A percentile compares a stretch with the other conserved stretches of the same genome.
These are phyloP conservation scores for Ennomos erosarius DNA, from an alignment of 2,888 invertebrate species.

Conservation along the genomic window DNA sequence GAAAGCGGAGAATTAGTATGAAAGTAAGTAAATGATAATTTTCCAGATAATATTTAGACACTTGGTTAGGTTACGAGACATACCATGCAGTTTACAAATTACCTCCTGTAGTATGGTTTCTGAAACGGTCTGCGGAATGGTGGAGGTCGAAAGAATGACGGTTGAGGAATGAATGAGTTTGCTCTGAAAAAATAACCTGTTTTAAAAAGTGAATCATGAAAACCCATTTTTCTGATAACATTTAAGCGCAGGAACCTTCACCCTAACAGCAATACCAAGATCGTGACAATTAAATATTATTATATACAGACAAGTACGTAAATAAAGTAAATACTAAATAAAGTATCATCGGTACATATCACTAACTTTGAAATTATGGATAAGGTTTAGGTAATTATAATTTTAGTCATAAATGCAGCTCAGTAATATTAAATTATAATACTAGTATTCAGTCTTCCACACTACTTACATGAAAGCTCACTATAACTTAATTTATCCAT, in stretches of 20 bases:
- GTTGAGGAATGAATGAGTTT: constrained; percentile 22
- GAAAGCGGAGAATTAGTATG: constrained; percentile 25
- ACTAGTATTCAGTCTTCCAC: no score
- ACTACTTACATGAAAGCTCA: no score
- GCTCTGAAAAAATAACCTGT: constrained; percentile 35
- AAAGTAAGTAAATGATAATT: constrained; percentile 16
- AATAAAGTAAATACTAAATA: no score
- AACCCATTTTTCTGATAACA: constrained; percentile 1
- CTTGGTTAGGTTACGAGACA: constrained; percentile 9
- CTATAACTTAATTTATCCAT: no score
- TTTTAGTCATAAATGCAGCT: no score
- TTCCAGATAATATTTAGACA: constrained; percentile 13
- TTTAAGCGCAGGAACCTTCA: constrained; percentile 6
- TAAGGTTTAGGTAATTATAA: no score
- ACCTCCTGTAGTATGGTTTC: constrained; percentile 22
- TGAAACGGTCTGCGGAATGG: constrained; percentile 26
- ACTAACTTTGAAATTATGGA: no score
- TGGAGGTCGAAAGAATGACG: constrained; percentile 26
- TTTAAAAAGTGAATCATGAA: background rate
- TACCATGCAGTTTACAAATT: constrained; percentile 13
- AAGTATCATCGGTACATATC: no score
- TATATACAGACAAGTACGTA: no score
- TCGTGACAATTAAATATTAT: no score
- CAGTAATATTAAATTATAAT: no score
- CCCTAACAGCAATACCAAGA: background rate